Evolutionary conservation across 2,888 invertebrate species (phyloP).

Genomic region (Dasypolia templi): DNA sequence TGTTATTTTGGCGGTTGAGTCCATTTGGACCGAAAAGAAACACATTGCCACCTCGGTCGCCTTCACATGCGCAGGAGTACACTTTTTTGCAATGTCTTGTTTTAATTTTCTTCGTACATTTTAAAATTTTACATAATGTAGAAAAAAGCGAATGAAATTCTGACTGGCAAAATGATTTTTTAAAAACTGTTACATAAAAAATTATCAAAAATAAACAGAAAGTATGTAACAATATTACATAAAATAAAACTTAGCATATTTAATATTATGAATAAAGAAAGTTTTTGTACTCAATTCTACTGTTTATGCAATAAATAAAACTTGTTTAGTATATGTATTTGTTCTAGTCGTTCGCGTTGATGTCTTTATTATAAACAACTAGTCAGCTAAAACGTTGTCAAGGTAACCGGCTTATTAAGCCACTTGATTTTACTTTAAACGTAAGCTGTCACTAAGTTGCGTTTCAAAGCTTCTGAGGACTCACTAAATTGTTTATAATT

Average conservation of each 20-base stretch:
- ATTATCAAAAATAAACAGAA: background rate
- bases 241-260: conserved; percentile 15
- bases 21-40: conserved; percentile 64
- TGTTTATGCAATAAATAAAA: conserved; percentile 20
- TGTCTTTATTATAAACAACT: conserved; percentile 54
- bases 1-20: conserved; percentile 58
- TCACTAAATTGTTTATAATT: background rate
- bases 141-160: conserved; percentile 17
- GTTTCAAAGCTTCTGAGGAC: background rate
- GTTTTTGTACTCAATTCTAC: conserved; percentile 17
- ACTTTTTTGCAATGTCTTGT: conserved; percentile 83
- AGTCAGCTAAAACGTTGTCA: conserved; percentile 42
- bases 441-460: background rate
- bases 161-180: conserved; percentile 15
- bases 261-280: conserved; percentile 30
- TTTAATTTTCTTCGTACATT: conserved; percentile 77
- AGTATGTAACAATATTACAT: conserved; percentile 18
- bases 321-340: background rate
- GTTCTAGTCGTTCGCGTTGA: conserved; percentile 38
- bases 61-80: conserved; percentile 87
- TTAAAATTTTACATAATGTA: conserved; percentile 30
- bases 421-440: conserved; percentile 9
- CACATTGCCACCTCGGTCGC: conserved; percentile 85
- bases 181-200: conserved; percentile 23
- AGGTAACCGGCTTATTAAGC: conserved; percentile 37